phyloP scores from a whole-genome alignment of 2,888 invertebrate species.

The Apoda limacodes region DNA sequence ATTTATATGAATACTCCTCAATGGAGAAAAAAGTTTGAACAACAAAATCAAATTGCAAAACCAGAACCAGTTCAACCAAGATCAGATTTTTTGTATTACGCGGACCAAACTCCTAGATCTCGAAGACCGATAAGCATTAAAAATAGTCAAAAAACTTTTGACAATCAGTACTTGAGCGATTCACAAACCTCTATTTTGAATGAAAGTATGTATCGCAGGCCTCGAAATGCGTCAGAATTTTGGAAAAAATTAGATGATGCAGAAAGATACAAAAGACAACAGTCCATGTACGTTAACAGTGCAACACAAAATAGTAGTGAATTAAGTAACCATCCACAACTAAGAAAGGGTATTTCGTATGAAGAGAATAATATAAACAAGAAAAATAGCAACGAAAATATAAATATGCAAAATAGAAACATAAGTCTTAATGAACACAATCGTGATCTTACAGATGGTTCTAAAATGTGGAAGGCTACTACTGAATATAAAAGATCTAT shows the following conservation, averaged over 20 bases:
- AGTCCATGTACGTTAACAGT: conserved; percentile 35
- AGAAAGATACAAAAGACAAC: conserved; percentile 49
- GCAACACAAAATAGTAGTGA: conserved; percentile 52
- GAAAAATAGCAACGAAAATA: conserved; percentile 27
- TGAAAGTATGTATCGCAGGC: conserved; percentile 42
- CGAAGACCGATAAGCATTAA: conserved; percentile 79
- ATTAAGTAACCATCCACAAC: conserved; percentile 32
- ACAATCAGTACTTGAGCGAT: conserved; percentile 62
- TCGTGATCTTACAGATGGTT: conserved; percentile 46
- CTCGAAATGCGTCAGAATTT: conserved; percentile 71
- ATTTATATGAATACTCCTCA: conserved; percentile 48
- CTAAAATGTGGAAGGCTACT: conserved; percentile 61
- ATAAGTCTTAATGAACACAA: conserved; percentile 34
- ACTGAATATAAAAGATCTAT: conserved; percentile 57
- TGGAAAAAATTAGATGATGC: conserved; percentile 74
- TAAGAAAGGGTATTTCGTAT: conserved; percentile 30
- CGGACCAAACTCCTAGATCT: conserved; percentile 79
- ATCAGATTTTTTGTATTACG: conserved; percentile 74
- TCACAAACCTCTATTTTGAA: conserved; percentile 50
- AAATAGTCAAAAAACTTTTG: conserved; percentile 50
- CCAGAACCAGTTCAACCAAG: conserved; percentile 49
- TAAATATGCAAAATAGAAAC: conserved; percentile 40
- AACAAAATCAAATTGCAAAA: conserved; percentile 34
- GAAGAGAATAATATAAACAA: conserved; percentile 30
- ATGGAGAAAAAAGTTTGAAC: conserved; percentile 47